Conservation (phyloP, 2,113 vertebrate genomes). For the Rattus rattus region DNA sequence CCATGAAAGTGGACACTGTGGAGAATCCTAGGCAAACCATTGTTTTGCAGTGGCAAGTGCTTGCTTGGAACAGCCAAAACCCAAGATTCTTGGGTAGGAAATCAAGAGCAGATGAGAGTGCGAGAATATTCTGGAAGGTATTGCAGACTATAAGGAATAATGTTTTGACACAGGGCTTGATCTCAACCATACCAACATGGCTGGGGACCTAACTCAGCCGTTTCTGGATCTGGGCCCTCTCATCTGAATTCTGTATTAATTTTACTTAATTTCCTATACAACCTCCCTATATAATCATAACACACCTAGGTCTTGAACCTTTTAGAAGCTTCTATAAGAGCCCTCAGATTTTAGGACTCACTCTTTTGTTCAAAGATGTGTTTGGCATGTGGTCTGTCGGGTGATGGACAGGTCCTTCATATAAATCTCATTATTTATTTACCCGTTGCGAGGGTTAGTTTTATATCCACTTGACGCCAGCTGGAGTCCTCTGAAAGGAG, state of each 20-base stretch:
- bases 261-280: not conserved
- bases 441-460: not conserved
- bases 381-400: not conserved
- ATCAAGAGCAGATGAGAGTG: rapidly evolving
- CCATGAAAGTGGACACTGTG: not conserved
- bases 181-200: rapidly evolving
- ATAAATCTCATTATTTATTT: not conserved
- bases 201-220: rapidly evolving
- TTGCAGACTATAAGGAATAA: not conserved
- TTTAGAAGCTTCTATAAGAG: not conserved
- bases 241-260: not conserved
- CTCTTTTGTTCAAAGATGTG: too few species aligned
- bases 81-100: not conserved
- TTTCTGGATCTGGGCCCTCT: rapidly evolving
- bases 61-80: not conserved
- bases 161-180: not conserved
- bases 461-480: not conserved
- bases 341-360: rapidly evolving
- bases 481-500: not conserved
- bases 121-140: not conserved
- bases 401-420: too few species aligned
- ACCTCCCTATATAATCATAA: not conserved
- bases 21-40: not conserved
- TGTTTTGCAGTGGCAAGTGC: not conserved
- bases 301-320: not conserved